A percentile compares a stretch with the other conserved stretches of the same genome.
phyloP scores from a whole-genome alignment of 2,113 vertebrate species.

The Hippocampus mohnikei region DNA sequence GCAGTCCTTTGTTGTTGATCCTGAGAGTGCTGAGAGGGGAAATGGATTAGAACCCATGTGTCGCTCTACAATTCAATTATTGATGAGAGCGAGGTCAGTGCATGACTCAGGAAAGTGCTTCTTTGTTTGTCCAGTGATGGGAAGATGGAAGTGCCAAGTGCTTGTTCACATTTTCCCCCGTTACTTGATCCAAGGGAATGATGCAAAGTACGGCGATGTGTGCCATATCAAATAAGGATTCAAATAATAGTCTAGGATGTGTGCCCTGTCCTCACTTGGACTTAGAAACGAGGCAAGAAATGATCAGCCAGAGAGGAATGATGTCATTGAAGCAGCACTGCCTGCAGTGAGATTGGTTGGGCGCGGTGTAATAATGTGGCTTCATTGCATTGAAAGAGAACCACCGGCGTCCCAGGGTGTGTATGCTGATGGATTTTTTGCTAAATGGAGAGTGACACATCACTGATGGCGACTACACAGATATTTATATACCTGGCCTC shows the following conservation, averaged over 20 bases:
- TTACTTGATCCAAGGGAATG: constrained; percentile 11
- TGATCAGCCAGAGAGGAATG: constrained; percentile 16
- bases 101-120: constrained; percentile 24
- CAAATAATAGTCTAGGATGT: neutral
- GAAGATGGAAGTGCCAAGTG: constrained; percentile 1
- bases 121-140: constrained; percentile 9
- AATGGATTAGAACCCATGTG: constrained; percentile 13
- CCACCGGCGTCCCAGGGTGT: neutral
- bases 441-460: constrained; percentile 42
- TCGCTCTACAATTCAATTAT: constrained; percentile 25
- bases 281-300: constrained; percentile 28
- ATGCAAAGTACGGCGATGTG: constrained; percentile 19
- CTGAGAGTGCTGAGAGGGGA: constrained; percentile 12
- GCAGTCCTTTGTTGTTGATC: constrained; percentile 13
- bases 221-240: neutral
- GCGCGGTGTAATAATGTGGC: constrained; percentile 17
- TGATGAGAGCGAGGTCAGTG: constrained; percentile 25
- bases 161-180: constrained; percentile 14
- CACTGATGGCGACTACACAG: constrained; percentile 16
- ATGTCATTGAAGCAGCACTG: constrained; percentile 31
- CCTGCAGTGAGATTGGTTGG: constrained; percentile 1
- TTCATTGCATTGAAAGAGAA: constrained; percentile 8
- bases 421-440: constrained; percentile 30
- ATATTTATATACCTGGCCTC: constrained; percentile 14
- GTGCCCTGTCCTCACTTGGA: constrained; percentile 21